Evolutionary conservation across 2,113 vertebrate species (phyloP), one percentile per base, ranked within the genome.

Genomic region (Apeltes quadracus): DNA sequence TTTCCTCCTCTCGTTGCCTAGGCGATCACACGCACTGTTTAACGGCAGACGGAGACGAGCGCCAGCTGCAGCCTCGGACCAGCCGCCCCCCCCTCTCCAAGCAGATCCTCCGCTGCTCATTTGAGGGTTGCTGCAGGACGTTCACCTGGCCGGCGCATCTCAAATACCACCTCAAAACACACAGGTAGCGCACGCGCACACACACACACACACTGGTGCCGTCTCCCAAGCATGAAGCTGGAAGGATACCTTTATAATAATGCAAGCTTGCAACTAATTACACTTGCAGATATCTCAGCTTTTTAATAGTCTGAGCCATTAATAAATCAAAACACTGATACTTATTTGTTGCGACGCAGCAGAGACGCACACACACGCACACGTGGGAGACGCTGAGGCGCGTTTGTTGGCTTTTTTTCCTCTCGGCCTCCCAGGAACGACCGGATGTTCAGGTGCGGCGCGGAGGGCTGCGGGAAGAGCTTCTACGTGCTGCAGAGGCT

Each of bases 151-250:
- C 96, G 10, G 96, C 98, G 70, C 97, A 98, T 82, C 97, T 98
- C 75, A 98, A 97, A 65, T 99, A 99, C 86, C 98, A 99, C 78
- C 95, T 99, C 55, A 99, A 99, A 92, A 99, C 98, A 43, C 98
- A 99, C 89, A 93, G 96, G 97, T 98, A 87, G 87, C 11, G 3
- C 46, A 4, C 46, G 3, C 7, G 3, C 44, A n/a, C 44, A n/a
- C 44, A 9, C 44, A n/a, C 44, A n/a, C 44, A 5, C 4, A 11
- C 59, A 72, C 46, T 16, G 61, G 61, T 1, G 34, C 20, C 9
- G 5, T 8, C 43, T 54, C 48, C 65, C 27, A 43, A 81, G 41
- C 23, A 71, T 43, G 3, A 32, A 22, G 53, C 32, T 55, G 41
- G 57, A 25, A 18, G 23, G 20, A 64, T 1, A 7, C 9, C 29